Conservation (phyloP, 2,797 vertebrate genomes). For the Pelochelys cantorii region DNA sequence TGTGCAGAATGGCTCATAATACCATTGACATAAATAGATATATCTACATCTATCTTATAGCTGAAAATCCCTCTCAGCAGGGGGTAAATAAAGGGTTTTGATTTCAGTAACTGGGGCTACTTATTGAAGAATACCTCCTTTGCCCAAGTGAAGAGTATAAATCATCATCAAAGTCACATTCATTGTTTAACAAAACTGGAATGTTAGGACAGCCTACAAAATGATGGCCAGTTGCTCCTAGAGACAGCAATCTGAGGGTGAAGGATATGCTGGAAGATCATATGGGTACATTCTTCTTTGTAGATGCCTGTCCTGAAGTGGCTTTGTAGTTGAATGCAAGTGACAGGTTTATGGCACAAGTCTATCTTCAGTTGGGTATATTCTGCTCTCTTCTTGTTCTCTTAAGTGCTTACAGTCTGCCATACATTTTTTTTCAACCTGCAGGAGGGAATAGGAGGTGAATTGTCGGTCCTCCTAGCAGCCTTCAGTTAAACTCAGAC, state of each 20-base stretch:
- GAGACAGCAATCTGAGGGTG: not conserved
- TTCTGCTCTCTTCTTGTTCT: constrained; percentile 23
- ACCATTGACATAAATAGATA: not conserved
- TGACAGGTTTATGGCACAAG: constrained; percentile 20
- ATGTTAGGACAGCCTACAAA: not conserved
- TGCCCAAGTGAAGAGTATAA: constrained; percentile 10
- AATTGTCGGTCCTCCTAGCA: constrained; percentile 52
- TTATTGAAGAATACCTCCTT: not conserved
- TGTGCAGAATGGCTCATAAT: constrained; percentile 26
- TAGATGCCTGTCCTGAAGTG: constrained; percentile 16
- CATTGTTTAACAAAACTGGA: constrained; percentile 19
- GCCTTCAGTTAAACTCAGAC: constrained; percentile 72
- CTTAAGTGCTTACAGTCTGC: constrained; percentile 50
- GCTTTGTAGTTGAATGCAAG: constrained; percentile 47
- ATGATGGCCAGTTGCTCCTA: not conserved
- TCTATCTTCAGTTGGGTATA: constrained; percentile 40
- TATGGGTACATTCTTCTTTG: not conserved
- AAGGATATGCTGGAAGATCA: not conserved
- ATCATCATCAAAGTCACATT: not conserved
- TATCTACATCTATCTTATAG: not conserved
- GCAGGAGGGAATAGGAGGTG: constrained; percentile 63
- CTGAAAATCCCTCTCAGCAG: not conserved
- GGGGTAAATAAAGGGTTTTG: constrained; percentile 1
- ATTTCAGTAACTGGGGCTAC: not conserved
- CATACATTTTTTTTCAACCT: constrained; percentile 43